A percentile compares a stretch with the other conserved stretches of the same genome.
These are phyloP conservation scores for Sternotherus odoratus DNA, from an alignment of 2,797 vertebrate genomes.

Conservation along the genomic window DNA sequence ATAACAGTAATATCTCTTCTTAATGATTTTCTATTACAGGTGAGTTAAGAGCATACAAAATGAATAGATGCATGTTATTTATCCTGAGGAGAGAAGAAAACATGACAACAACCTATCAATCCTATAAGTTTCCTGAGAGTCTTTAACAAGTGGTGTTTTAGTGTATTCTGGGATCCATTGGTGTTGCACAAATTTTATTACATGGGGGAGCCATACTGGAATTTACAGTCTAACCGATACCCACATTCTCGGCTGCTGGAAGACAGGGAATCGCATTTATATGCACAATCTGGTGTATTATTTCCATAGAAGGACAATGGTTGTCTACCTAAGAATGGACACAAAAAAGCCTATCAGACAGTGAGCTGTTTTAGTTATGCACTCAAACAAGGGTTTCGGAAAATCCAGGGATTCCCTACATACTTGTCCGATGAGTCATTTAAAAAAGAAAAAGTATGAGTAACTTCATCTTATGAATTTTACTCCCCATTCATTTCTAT, in stretches of 20 bases:
- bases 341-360: slow-evolving; percentile 26
- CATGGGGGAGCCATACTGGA: slow-evolving; percentile 45
- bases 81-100: neutral
- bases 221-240: slow-evolving; percentile 51
- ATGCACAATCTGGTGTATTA: slow-evolving; percentile 56
- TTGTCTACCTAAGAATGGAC: neutral
- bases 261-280: slow-evolving; percentile 63
- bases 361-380: neutral
- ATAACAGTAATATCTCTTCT: fast-evolving
- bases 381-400: slow-evolving; percentile 38
- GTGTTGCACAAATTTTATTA: neutral
- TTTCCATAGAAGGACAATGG: slow-evolving; percentile 72
- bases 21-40: neutral
- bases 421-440: slow-evolving; percentile 75
- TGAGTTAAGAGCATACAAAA: fast-evolving
- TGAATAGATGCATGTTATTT: neutral
- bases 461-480: slow-evolving; percentile 36
- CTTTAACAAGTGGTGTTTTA: neutral
- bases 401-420: slow-evolving; percentile 72
- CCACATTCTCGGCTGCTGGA: slow-evolving; percentile 75
- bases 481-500: slow-evolving; percentile 61
- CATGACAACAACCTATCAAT: neutral
- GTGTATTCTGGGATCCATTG: neutral
- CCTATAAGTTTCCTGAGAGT: neutral
- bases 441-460: slow-evolving; percentile 53